Conservation (phyloP, 2,797 vertebrate species). For the Amphiprion clarkii region DNA sequence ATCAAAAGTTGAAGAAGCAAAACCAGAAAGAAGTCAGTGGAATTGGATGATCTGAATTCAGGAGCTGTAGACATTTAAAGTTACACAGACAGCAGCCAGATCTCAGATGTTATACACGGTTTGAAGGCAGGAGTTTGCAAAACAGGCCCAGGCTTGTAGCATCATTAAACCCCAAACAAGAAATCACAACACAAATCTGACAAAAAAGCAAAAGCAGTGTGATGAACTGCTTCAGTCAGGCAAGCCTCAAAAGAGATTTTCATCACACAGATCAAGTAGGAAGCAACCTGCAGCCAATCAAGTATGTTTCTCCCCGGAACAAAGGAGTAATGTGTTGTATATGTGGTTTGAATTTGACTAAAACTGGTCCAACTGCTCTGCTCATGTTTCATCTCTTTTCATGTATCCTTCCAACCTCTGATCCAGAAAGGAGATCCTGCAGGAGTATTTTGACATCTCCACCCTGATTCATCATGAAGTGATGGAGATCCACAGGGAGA, state of each 20-base stretch:
- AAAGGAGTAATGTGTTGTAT: not conserved
- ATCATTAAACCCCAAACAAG: not conserved
- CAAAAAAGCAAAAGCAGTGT: not conserved
- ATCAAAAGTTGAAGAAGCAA: not conserved
- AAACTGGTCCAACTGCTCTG: too few relatives aligned
- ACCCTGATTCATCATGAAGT: slow-evolving; percentile 93
- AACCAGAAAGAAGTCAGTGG: not conserved
- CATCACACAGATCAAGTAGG: not conserved
- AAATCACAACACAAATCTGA: not conserved
- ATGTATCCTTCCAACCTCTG: not conserved
- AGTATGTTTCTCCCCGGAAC: not conserved
- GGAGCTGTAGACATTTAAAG: not conserved
- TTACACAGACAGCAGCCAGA: not conserved
- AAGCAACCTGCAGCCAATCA: not conserved
- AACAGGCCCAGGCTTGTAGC: not conserved
- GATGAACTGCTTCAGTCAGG: not conserved
- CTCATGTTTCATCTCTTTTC: not conserved
- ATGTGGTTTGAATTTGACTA: not conserved
- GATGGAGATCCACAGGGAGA: slow-evolving; percentile 88
- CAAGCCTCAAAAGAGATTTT: slow-evolving; percentile 3
- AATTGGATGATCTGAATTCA: not conserved
- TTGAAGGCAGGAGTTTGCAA: not conserved
- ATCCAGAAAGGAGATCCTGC: slow-evolving; percentile 92
- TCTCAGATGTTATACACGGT: slow-evolving; percentile 10
- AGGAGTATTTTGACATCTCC: slow-evolving; percentile 93